Base-by-base conservation (phyloP, 2,113 vertebrate species). In the Edolisoma coerulescens region DNA sequence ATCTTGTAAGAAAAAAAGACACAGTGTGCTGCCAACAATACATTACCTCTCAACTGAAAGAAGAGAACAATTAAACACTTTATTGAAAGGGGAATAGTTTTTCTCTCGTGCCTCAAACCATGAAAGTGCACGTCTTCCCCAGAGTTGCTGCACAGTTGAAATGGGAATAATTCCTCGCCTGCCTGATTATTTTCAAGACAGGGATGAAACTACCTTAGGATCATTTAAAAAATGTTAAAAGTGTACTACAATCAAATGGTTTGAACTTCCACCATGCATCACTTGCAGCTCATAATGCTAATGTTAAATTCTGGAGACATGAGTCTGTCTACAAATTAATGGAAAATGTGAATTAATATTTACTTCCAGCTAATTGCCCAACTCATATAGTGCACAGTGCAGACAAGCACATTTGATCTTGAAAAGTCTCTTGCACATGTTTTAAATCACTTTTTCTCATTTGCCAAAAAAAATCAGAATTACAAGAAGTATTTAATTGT, bases 281-380 rank as follows among this genome's bases (percentile, higher is more conserved):
- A 83, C 39, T 93, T 93, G 75, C 85, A 93, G 82, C 59, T 94
- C 90, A 86, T 88, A 90, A 88, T 19, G 75, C 78, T 96, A 96
- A 97, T 95, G 75, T 88, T 74, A 71, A 95, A 85, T 92, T 88
- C 88, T 93, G 95, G 92, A 97, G 95, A 96, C 93, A 88, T 10
- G 10, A 95, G 89, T 96, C 96, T 96, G 95, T 80, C 92, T 96
- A 70, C 95, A 90, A 94, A 96, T 96, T 90, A 95, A 96, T 94
- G 93, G 95, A 96, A 96, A 95, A 96, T 88, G 47, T 88, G 92
- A 96, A 96, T 92, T 88, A 88, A 80, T 86, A 93, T 80, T 86
- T 96, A 94, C 71, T 93, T 86, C 54, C 82, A 95, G 93, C 42
- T 96, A 96, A 95, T 92, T 97, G 95, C 86, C 39, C 33, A 71